Conservation (phyloP, 2,888 invertebrate species). For the Phyllotreta cruciferae region DNA sequence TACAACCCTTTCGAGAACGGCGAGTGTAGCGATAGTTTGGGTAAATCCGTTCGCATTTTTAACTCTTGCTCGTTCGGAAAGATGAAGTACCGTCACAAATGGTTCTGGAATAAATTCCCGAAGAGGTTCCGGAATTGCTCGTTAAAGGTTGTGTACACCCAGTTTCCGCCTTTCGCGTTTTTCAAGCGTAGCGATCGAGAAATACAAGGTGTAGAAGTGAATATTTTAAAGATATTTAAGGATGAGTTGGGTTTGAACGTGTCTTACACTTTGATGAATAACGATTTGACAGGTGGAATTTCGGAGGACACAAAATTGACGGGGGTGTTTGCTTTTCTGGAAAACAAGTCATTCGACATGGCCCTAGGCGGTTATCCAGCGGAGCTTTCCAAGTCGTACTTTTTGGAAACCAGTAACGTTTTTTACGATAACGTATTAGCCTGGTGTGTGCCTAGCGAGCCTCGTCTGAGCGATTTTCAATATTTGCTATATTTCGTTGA, state of each 20-base stretch:
- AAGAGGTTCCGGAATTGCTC: too few species aligned
- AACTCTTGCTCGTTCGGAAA: too few species aligned
- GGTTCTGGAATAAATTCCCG: too few species aligned
- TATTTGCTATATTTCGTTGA: constrained; percentile 23
- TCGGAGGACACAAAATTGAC: not conserved
- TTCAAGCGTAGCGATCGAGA: too few species aligned
- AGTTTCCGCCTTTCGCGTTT: too few species aligned
- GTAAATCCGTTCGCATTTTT: too few species aligned
- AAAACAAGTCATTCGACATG: constrained; percentile 27
- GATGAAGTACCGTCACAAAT: too few species aligned
- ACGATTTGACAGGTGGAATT: not conserved
- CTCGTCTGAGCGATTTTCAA: constrained; percentile 17
- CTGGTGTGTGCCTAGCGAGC: constrained; percentile 31
- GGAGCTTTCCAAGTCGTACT: not conserved
- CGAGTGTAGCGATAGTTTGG: too few species aligned
- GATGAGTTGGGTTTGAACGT: constrained; percentile 12
- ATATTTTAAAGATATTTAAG: constrained; percentile 17
- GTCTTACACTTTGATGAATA: too few species aligned
- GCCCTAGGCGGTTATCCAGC: constrained; percentile 31
- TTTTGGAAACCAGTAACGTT: constrained; percentile 21
- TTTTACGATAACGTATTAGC: constrained; percentile 24
- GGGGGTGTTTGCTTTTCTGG: constrained; percentile 13
- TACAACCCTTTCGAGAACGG: too few species aligned
- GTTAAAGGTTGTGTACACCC: too few species aligned
- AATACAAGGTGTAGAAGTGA: constrained; percentile 13